Evolutionary conservation across 2,113 vertebrate genomes (phyloP).

Genomic region (Thunnus thynnus): DNA sequence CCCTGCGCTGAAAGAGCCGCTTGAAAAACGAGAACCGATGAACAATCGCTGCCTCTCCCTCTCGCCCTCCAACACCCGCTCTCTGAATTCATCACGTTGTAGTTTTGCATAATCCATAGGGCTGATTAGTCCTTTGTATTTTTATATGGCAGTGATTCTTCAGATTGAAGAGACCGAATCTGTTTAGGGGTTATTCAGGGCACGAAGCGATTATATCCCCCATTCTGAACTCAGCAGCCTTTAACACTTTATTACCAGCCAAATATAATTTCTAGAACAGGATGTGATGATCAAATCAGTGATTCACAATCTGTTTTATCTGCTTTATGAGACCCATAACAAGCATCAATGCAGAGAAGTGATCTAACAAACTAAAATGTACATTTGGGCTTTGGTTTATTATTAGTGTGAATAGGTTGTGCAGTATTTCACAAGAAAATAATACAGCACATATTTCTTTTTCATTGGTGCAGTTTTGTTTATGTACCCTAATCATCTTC

Average conservation of each 20-base stretch:
- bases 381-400: neutral
- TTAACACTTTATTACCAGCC: neutral
- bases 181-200: slow-evolving; percentile 3
- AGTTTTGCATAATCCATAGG: slow-evolving; percentile 52
- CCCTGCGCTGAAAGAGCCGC: neutral
- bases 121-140: slow-evolving; percentile 10
- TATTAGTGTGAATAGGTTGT: neutral
- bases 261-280: neutral
- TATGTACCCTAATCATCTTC: no score
- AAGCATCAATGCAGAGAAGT: no score
- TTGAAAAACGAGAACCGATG: neutral
- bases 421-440: neutral
- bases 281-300: no score
- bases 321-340: no score
- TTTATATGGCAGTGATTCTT: neutral
- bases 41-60: neutral
- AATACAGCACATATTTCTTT: neutral
- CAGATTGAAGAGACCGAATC: neutral
- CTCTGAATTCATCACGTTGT: slow-evolving; percentile 10
- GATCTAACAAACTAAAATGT: no score
- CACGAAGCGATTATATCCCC: neutral
- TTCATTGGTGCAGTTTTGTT: no score
- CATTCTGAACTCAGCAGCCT: neutral
- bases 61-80: slow-evolving; percentile 4
- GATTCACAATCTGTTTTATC: no score